Percentiles rank a stretch among this genome's conserved stretches.
These are phyloP conservation scores for Brachymystax lenok DNA, from an alignment of 2,797 vertebrate genomes.

Conservation along the genomic window DNA sequence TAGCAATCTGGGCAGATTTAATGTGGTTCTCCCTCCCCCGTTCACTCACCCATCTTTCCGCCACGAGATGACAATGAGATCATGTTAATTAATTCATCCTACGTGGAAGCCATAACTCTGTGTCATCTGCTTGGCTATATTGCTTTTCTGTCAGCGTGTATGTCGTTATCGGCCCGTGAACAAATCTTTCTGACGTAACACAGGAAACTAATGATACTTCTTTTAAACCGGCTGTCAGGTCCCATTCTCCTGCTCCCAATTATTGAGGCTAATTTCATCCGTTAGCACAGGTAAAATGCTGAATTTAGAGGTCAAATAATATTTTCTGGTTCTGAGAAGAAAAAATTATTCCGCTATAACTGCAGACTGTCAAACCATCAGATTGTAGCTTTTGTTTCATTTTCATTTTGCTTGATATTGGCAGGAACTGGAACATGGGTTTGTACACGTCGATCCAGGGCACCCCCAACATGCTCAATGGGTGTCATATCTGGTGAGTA, in stretches of 20 bases:
- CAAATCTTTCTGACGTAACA: slow-evolving; percentile 60
- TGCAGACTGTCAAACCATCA: slow-evolving; percentile 60
- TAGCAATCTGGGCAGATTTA: slow-evolving; percentile 54
- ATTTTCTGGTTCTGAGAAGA: slow-evolving; percentile 44
- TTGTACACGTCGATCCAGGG: too few species aligned
- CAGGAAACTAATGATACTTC: slow-evolving; percentile 62
- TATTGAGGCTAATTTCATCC: slow-evolving; percentile 61
- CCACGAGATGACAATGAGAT: slow-evolving; percentile 66
- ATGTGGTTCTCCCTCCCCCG: slow-evolving; percentile 54
- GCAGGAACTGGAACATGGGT: too few species aligned
- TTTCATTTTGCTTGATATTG: not conserved
- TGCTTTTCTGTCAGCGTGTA: slow-evolving; percentile 61
- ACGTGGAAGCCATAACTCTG: slow-evolving; percentile 59
- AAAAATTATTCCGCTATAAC: slow-evolving; percentile 24
- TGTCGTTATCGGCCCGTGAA: slow-evolving; percentile 54
- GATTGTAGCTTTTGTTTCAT: slow-evolving; percentile 49
- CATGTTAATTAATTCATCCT: slow-evolving; percentile 70
- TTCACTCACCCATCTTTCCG: slow-evolving; percentile 22
- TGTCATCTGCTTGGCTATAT: slow-evolving; percentile 64
- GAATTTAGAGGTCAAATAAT: slow-evolving; percentile 68
- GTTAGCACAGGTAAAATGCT: slow-evolving; percentile 60
- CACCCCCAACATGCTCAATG: too few species aligned
- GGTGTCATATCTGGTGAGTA: too few species aligned
- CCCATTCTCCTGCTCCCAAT: slow-evolving; percentile 42
- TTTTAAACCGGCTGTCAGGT: slow-evolving; percentile 64